Percentiles rank a stretch among this genome's conserved stretches.
Conservation (phyloP, 2,888 invertebrate species). For the Phytoseiulus persimilis region DNA sequence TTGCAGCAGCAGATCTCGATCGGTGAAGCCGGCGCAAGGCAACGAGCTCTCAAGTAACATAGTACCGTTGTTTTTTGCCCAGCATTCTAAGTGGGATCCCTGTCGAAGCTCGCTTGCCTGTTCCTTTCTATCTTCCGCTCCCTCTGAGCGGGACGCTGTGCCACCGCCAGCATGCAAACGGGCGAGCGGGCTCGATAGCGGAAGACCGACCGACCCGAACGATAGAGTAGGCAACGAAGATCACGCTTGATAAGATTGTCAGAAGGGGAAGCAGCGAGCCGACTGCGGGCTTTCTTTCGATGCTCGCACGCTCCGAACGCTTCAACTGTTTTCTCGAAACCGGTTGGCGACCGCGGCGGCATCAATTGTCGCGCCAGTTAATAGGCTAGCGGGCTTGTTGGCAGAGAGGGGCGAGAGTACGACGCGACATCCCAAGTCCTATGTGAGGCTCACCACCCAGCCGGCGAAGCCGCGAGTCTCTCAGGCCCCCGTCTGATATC, state of each 20-base stretch:
- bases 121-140: slow-evolving; percentile 14
- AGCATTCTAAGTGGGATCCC: background rate
- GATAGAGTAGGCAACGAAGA: background rate
- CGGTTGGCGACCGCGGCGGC: background rate
- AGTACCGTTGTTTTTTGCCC: background rate
- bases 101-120: background rate
- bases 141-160: background rate
- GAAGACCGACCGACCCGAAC: background rate
- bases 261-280: background rate
- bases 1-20: background rate
- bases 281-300: background rate
- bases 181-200: background rate
- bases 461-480: background rate
- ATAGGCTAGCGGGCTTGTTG: too few relatives aligned
- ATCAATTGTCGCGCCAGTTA: background rate
- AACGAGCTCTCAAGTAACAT: background rate
- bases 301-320: background rate
- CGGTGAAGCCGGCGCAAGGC: background rate
- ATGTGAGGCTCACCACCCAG: background rate
- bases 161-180: background rate
- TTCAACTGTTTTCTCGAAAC: background rate
- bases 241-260: slow-evolving; percentile 33
- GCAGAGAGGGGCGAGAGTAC: background rate
- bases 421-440: background rate
- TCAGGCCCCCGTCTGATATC: background rate